Evolutionary conservation across 2,797 vertebrate species (phyloP).

Genomic region (Crocidura indochinensis): DNA sequence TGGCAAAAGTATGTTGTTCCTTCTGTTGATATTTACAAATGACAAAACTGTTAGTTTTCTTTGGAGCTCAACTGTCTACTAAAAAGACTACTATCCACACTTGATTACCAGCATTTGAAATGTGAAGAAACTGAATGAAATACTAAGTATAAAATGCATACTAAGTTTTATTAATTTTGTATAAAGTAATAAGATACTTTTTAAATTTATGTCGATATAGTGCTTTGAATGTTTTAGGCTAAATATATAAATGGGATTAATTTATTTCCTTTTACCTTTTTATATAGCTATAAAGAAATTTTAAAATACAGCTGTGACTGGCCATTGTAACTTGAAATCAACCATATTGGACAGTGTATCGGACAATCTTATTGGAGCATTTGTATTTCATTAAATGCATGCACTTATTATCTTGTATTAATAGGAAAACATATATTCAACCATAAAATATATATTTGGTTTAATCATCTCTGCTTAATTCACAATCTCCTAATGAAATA

Average conservation of each 20-base stretch:
- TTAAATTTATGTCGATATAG: background rate
- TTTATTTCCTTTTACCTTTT: constrained; percentile 10
- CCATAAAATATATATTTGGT: background rate
- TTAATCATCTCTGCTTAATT: background rate
- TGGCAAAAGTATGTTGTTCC: background rate
- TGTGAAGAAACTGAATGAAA: background rate
- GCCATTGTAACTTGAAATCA: background rate
- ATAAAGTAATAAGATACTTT: constrained; percentile 10
- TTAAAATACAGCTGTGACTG: background rate
- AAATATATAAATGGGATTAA: background rate
- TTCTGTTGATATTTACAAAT: background rate
- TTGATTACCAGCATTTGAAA: background rate
- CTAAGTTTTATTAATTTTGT: background rate
- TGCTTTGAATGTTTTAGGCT: background rate
- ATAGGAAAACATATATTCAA: background rate
- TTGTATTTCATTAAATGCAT: background rate
- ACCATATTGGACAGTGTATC: background rate
- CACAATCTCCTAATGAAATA: background rate
- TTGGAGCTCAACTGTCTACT: background rate
- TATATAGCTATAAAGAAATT: background rate
- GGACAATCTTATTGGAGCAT: background rate
- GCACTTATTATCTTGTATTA: background rate
- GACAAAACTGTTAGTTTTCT: background rate
- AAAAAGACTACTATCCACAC: background rate
- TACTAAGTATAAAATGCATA: background rate